Evolutionary conservation across 2,797 vertebrate genomes (phyloP).

Genomic region (Lacerta agilis): DNA sequence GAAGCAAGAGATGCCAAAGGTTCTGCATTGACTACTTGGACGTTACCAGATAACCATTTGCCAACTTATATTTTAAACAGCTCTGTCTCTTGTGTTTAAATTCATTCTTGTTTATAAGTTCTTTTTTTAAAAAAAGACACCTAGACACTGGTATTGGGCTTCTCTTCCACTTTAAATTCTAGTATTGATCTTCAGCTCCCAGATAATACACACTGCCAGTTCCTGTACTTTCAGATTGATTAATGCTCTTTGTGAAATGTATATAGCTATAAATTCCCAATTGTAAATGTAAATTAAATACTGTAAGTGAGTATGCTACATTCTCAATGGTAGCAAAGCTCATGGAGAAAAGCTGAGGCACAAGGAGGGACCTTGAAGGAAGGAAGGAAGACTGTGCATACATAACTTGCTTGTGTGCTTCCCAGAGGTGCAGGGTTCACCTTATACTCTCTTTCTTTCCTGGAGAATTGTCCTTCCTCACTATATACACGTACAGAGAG

Average conservation of each 20-base stretch:
- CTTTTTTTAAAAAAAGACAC: constrained; percentile 1
- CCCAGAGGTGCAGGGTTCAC: neutral
- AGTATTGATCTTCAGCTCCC: neutral
- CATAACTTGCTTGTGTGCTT: neutral
- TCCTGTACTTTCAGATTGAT: neutral
- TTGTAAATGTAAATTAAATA: neutral
- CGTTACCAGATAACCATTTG: neutral
- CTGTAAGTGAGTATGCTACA: neutral
- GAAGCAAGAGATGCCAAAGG: neutral
- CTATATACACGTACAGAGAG: neutral
- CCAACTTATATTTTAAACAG: constrained; percentile 7
- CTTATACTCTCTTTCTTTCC: neutral
- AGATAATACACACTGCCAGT: neutral
- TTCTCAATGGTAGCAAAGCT: neutral
- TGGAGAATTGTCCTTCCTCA: neutral
- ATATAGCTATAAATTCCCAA: neutral
- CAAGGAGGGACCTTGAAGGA: neutral
- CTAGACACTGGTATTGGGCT: neutral
- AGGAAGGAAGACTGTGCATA: neutral
- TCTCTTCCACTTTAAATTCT: neutral
- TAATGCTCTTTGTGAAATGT: neutral
- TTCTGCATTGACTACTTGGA: constrained; percentile 6
- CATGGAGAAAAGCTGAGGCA: neutral
- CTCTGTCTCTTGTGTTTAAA: neutral
- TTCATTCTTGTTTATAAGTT: neutral